Evolutionary conservation across 2,113 vertebrate species (phyloP).

Genomic region (Sebastes fasciatus): DNA sequence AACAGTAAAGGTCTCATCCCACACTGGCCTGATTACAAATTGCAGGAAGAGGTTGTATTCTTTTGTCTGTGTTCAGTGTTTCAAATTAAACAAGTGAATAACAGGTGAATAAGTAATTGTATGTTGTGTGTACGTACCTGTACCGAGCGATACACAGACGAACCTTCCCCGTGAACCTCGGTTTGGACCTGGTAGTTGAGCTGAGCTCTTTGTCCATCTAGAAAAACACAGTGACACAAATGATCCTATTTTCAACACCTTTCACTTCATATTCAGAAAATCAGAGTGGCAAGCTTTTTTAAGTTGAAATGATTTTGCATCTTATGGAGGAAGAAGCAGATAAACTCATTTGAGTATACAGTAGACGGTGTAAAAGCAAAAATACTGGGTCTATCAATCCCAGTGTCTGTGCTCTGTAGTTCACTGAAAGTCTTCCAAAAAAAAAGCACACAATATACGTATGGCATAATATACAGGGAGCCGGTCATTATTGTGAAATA

Average conservation of each 20-base stretch:
- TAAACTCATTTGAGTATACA: neutral
- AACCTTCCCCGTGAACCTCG: slow-evolving; percentile 94
- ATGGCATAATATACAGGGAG: no score
- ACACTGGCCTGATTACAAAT: neutral
- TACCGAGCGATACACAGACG: slow-evolving; percentile 97
- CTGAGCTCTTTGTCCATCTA: slow-evolving; percentile 96
- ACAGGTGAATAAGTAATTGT: neutral
- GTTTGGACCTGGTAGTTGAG: slow-evolving; percentile 89
- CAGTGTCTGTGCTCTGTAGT: neutral
- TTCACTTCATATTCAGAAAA: neutral
- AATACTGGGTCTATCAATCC: neutral
- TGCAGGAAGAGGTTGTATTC: neutral
- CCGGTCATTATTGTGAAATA: no score
- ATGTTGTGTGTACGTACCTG: slow-evolving; percentile 84
- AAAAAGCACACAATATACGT: neutral
- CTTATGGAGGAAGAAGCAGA: neutral
- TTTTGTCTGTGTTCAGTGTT: neutral
- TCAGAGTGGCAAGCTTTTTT: neutral
- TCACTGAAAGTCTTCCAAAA: neutral
- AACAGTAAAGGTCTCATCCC: neutral
- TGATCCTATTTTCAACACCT: neutral
- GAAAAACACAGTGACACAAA: slow-evolving; percentile 8
- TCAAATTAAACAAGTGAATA: neutral
- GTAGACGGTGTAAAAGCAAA: neutral
- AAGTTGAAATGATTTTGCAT: neutral